These are phyloP conservation scores for Oscheius sp. DNA, from an alignment of 2,888 invertebrate genomes.

Conservation along the genomic window DNA sequence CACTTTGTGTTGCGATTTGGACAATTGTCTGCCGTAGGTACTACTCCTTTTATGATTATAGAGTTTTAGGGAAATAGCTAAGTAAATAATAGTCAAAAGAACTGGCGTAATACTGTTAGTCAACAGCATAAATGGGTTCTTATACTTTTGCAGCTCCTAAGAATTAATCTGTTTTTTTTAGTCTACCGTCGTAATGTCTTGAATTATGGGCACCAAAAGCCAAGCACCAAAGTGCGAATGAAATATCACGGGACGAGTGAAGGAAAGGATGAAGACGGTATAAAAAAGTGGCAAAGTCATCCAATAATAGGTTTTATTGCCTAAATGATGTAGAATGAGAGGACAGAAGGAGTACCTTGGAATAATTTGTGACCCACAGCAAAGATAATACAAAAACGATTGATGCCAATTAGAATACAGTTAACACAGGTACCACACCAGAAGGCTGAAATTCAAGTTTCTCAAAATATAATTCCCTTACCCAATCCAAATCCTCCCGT, in stretches of 20 bases:
- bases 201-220: not conserved
- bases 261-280: not conserved
- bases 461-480: not conserved
- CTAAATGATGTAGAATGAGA: no score
- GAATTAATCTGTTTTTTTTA: no score
- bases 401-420: conserved; percentile 8
- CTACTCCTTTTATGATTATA: not conserved
- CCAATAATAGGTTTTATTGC: not conserved
- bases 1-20: conserved; percentile 10
- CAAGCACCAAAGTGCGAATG: conserved; percentile 14
- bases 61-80: not conserved
- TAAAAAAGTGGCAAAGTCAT: not conserved
- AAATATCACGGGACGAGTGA: conserved; percentile 10
- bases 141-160: no score
- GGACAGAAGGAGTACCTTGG: no score
- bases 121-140: not conserved
- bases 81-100: not conserved
- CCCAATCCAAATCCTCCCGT: conserved; percentile 15
- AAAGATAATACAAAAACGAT: conserved; percentile 7
- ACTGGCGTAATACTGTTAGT: not conserved
- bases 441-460: not conserved
- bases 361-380: not conserved
- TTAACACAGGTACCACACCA: conserved; percentile 16
- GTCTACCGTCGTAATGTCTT: not conserved
- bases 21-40: not conserved